These are phyloP conservation scores for Aricia artaxerxes DNA, from an alignment of 2,888 invertebrate species.

Conservation along the genomic window DNA sequence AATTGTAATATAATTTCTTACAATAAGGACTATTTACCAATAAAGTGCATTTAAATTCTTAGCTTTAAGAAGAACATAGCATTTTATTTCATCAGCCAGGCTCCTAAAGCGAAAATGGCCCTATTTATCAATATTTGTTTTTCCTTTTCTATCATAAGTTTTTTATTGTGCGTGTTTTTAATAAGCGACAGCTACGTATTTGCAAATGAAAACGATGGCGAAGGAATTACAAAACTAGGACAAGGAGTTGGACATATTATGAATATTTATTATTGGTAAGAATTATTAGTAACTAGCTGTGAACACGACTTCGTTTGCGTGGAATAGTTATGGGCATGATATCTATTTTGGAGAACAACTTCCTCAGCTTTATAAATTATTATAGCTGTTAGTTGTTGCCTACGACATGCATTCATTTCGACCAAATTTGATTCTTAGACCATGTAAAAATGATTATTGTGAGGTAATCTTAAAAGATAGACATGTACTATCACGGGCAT, in stretches of 20 bases:
- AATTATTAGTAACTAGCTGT: slow-evolving; percentile 28
- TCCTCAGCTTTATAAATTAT: too few species aligned
- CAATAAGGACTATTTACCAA: neutral
- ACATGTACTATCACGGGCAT: too few species aligned
- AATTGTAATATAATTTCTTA: neutral
- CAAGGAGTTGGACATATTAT: slow-evolving; percentile 84
- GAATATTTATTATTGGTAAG: slow-evolving; percentile 93
- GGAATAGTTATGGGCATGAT: too few species aligned
- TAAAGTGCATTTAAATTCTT: slow-evolving; percentile 9
- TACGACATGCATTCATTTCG: too few species aligned
- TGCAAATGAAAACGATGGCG: slow-evolving; percentile 83
- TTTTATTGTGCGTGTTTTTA: slow-evolving; percentile 61
- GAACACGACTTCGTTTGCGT: too few species aligned
- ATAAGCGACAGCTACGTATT: slow-evolving; percentile 57
- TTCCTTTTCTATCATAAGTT: slow-evolving; percentile 54
- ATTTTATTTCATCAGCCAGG: neutral
- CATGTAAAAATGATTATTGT: too few species aligned
- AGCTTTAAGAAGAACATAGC: neutral
- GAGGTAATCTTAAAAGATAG: too few species aligned
- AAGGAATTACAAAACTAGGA: slow-evolving; percentile 77
- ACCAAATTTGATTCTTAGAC: too few species aligned
- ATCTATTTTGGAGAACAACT: too few species aligned
- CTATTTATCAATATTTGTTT: slow-evolving; percentile 56
- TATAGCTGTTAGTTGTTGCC: too few species aligned
- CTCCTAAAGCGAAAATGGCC: slow-evolving; percentile 51